Percentiles rank a stretch among this genome's conserved stretches.
phyloP scores from a whole-genome alignment of 2,797 vertebrate genomes.

The Helarctos malayanus region DNA sequence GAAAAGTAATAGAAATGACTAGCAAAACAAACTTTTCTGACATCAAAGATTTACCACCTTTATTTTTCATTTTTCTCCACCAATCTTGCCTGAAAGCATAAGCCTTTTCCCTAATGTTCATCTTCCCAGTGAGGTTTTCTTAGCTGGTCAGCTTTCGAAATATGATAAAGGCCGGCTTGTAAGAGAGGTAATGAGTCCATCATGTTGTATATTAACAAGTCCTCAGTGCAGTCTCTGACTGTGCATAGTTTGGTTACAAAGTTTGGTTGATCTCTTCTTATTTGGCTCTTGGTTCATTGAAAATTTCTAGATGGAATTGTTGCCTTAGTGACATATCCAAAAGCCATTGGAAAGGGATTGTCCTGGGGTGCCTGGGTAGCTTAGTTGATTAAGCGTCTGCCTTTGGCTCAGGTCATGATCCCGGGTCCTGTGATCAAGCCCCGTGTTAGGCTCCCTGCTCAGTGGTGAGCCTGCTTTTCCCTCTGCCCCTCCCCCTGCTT shows the following conservation, averaged over 20 bases:
- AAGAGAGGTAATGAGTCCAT: neutral
- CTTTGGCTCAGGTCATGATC: no score
- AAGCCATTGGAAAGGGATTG: neutral
- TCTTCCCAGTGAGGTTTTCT: neutral
- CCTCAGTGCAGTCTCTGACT: neutral
- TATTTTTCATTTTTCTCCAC: neutral
- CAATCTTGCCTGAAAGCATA: neutral
- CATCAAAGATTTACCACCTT: neutral
- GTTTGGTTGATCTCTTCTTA: neutral
- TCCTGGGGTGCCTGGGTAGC: neutral
- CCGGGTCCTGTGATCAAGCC: no score
- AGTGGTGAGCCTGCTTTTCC: no score
- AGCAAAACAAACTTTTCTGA: constrained; percentile 32
- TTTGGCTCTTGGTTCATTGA: neutral
- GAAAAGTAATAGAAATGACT: constrained; percentile 3
- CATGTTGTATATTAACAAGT: neutral
- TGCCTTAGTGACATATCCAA: neutral
- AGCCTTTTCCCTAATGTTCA: neutral
- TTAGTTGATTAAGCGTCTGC: no score
- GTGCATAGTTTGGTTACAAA: neutral
- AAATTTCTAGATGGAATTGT: constrained; percentile 1
- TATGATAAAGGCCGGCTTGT: neutral
- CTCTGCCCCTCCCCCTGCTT: no score
- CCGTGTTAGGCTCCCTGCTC: no score
- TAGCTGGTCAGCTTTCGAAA: neutral